These are phyloP conservation scores for Synaphobranchus kaupii DNA, from an alignment of 2,797 vertebrate genomes.

Conservation along the genomic window DNA sequence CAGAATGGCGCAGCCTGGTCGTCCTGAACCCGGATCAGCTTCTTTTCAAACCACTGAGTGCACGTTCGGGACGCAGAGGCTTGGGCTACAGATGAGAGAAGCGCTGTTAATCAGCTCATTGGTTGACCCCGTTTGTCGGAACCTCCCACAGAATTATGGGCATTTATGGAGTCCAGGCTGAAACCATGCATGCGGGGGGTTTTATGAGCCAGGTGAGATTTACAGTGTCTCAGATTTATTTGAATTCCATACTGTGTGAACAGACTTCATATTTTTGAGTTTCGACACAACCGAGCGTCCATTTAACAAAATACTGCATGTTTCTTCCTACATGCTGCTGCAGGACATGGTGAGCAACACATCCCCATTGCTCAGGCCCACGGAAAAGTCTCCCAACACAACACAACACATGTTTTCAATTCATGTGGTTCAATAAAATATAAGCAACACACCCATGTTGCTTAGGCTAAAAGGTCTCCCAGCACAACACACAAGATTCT, in stretches of 20 bases:
- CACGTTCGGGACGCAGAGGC: background rate
- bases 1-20: constrained; percentile 7
- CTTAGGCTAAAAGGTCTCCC: background rate
- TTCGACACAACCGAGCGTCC: background rate
- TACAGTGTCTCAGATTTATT: background rate
- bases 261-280: background rate
- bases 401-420: no score
- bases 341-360: background rate
- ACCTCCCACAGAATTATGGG: background rate
- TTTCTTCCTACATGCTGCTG: background rate
- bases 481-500: background rate
- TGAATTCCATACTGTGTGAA: background rate
- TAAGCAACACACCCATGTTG: no score
- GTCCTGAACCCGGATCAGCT: background rate
- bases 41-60: background rate
- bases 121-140: background rate
- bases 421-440: no score
- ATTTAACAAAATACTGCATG: background rate
- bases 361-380: background rate
- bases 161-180: background rate
- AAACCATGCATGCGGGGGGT: no score
- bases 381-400: background rate
- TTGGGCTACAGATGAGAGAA: background rate
- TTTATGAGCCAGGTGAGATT: background rate
- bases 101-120: background rate